Evolutionary conservation across 2,888 invertebrate genomes (phyloP), one percentile per base, ranked within the genome.

Genomic region (Piscicola geometra): DNA sequence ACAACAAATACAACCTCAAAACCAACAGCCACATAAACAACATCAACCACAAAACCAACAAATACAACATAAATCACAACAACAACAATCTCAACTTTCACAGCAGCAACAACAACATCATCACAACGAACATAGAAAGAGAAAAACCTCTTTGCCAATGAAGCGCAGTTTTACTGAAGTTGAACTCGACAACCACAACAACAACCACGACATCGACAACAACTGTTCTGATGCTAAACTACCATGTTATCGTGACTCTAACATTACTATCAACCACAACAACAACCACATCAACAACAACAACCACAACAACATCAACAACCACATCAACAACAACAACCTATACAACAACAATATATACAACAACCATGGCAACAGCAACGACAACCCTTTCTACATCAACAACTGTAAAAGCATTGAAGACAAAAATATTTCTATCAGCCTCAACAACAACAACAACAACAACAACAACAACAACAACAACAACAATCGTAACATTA

Each of bases 391-490:
- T 35, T 9, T 28, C 35, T 12, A 67, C 35, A 35, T 67, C n/a
- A 35, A 35, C 35, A 67, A 32, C 15, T 18, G 5, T n/a, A 56
- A 5, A 18, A 56, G n/a, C 60, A 56, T 18, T n/a, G n/a, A 56
- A 9, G n/a, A 56, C 60, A 56, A 15, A 3, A 56, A 56, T 21
- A 56, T 56, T 56, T 18, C 9, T 21, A 56, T 18, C 25, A 56
- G n/a, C 25, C 5, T 28, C 67, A 67, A 67, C 33, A 67, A 67
- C 33, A 67, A 28, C n/a, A 67, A 67, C 33, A 67, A 35, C 33
- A 67, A 35, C 35, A 67, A 67, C 67, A 67, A 35, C 33, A 67
- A 67, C 33, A 67, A 28, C n/a, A 67, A 67, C 67, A 35, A 32
- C 21, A 67, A 67, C 33, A 67, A 67, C 33, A 67, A 67, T 67